Evolutionary conservation across 2,888 invertebrate species (phyloP).

Genomic region (Rhagophthalmus giganteus): DNA sequence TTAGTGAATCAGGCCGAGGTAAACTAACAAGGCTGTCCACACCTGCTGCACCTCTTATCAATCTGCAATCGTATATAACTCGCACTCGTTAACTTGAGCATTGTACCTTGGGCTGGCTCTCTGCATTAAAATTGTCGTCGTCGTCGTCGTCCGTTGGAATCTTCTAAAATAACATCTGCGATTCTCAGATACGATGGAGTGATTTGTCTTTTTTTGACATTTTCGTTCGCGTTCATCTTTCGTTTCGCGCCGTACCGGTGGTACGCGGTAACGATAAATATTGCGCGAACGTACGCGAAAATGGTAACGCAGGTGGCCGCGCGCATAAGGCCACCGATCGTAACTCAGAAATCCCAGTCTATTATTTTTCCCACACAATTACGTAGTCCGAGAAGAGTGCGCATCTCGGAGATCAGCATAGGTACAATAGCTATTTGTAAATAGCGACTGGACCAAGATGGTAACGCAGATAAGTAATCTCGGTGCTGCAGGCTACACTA

Average conservation of each 20-base stretch:
- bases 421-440: constrained; percentile 53
- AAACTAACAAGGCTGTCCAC: constrained; percentile 42
- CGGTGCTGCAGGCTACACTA: constrained; percentile 50
- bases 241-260: too few relatives aligned
- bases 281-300: too few relatives aligned
- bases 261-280: too few relatives aligned
- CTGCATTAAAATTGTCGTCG: constrained; percentile 33
- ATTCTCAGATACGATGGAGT: constrained; percentile 40
- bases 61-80: constrained; percentile 40
- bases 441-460: constrained; percentile 50
- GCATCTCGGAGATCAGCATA: constrained; percentile 39
- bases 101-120: constrained; percentile 34
- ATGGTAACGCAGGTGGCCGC: constrained; percentile 24
- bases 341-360: constrained; percentile 39
- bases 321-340: constrained; percentile 40
- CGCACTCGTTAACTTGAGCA: constrained; percentile 37
- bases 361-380: constrained; percentile 44
- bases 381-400: constrained; percentile 42
- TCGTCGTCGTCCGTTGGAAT: constrained; percentile 35
- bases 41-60: constrained; percentile 40
- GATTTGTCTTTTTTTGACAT: constrained; percentile 45
- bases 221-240: constrained; percentile 14
- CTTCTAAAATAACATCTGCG: constrained; percentile 41
- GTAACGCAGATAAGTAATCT: constrained; percentile 51
- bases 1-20: constrained; percentile 34